Conservation (phyloP, 2,888 invertebrate species). For the Argyra leucocephala region DNA sequence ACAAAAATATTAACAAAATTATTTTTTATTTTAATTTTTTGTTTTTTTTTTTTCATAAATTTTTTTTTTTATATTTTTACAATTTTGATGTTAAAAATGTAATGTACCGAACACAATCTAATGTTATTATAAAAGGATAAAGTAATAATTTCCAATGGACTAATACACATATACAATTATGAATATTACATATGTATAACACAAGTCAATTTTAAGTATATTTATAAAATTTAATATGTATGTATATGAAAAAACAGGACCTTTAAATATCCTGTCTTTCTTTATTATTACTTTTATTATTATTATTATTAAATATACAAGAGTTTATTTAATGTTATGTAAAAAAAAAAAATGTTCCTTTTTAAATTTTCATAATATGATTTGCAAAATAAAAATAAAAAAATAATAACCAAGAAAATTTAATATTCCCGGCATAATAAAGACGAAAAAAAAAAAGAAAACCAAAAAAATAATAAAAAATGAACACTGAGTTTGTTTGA, state of each 20-base stretch:
- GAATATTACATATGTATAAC: not conserved
- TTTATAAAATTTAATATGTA: too few relatives aligned
- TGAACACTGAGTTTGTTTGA: too few relatives aligned
- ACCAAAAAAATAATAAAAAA: too few relatives aligned
- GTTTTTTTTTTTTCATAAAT: not conserved
- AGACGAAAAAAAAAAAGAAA: too few relatives aligned
- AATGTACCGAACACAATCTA: conserved; percentile 2
- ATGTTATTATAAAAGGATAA: conserved; percentile 6
- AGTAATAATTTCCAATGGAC: conserved; percentile 4
- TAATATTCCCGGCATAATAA: too few relatives aligned
- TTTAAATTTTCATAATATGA: not conserved
- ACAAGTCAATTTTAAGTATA: too few relatives aligned
- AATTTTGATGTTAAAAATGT: not conserved
- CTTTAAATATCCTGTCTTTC: conserved; percentile 1
- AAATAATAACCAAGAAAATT: too few relatives aligned
- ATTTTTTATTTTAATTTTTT: not conserved
- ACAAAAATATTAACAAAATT: not conserved
- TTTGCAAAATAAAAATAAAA: not conserved
- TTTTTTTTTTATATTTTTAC: not conserved
- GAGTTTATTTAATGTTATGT: conserved; percentile 1
- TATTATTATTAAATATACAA: conserved; percentile 2
- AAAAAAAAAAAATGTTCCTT: not conserved
- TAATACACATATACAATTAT: not conserved
- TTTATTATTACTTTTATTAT: not conserved
- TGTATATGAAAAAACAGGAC: not conserved